A percentile compares a stretch with the other conserved stretches of the same genome.
Evolutionary conservation across 2,113 vertebrate genomes (phyloP).

Genomic region (Pollimyrus isidori): DNA sequence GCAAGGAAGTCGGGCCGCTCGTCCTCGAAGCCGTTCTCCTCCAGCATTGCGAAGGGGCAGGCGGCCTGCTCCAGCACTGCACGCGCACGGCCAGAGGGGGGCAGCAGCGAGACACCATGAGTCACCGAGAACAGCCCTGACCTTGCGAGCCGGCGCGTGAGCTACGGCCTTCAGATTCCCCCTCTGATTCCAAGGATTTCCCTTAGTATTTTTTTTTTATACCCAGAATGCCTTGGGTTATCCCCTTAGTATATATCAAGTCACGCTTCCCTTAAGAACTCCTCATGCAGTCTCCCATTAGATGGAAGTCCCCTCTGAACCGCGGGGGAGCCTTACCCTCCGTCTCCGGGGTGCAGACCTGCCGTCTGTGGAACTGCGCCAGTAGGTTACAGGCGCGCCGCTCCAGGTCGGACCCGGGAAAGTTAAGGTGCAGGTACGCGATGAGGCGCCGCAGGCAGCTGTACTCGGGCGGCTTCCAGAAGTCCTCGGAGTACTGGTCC

Average conservation of each 20-base stretch:
- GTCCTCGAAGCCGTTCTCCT: constrained; percentile 74
- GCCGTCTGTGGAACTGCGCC: constrained; percentile 80
- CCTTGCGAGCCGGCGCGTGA: not conserved
- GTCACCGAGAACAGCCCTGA: not conserved
- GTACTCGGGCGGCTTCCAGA: constrained; percentile 81
- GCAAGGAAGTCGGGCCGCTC: constrained; percentile 75
- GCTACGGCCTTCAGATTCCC: not conserved
- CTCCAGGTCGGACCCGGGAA: constrained; percentile 86
- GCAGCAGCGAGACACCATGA: not conserved
- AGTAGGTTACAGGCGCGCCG: constrained; percentile 84
- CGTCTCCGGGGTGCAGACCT: constrained; percentile 63
- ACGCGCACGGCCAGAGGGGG: not conserved
- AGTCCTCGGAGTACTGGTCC: constrained; percentile 97
- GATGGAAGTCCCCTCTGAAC: not conserved
- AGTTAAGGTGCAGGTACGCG: constrained; percentile 80
- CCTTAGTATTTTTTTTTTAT: not conserved
- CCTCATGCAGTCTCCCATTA: not conserved
- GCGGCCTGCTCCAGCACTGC: constrained; percentile 54
- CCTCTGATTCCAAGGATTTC: not conserved
- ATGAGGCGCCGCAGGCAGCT: constrained; percentile 83
- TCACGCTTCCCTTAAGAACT: not conserved
- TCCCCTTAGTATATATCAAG: not conserved
- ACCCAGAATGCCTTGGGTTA: not conserved
- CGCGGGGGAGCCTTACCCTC: constrained; percentile 62
- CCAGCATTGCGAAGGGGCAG: constrained; percentile 70